Conservation (phyloP, 2,113 vertebrate species). For the Etheostoma cragini region DNA sequence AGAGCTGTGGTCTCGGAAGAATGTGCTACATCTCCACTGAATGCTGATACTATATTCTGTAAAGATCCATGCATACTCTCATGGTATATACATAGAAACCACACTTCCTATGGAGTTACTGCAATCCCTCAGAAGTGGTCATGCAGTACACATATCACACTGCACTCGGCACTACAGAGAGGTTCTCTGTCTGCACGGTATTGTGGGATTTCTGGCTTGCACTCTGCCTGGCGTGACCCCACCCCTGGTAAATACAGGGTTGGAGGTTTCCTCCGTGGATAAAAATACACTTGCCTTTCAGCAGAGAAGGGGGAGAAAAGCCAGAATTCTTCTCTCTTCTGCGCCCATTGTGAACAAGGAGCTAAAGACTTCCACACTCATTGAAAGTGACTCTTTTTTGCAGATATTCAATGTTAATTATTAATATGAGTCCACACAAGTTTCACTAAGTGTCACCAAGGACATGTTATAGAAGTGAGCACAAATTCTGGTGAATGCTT, state of each 20-base stretch:
- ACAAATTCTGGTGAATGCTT: neutral
- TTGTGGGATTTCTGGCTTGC: conserved; percentile 65
- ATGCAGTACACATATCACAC: conserved; percentile 58
- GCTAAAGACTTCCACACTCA: conserved; percentile 24
- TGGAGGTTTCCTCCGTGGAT: conserved; percentile 80
- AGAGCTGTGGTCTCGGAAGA: conserved; percentile 1
- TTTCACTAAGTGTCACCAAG: neutral
- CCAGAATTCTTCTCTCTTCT: conserved; percentile 45
- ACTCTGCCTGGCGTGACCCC: conserved; percentile 77
- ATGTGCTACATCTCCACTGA: conserved; percentile 23
- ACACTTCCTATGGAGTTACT: conserved; percentile 57
- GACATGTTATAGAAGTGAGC: neutral
- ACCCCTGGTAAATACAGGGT: conserved; percentile 83
- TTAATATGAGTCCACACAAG: neutral
- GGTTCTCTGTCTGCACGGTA: conserved; percentile 65
- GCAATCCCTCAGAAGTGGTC: conserved; percentile 66
- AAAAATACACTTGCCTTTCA: conserved; percentile 78
- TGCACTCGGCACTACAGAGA: conserved; percentile 52
- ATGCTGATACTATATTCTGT: conserved; percentile 15
- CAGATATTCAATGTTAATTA: neutral
- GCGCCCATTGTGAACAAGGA: conserved; percentile 46
- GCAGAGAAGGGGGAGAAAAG: conserved; percentile 54
- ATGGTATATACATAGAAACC: conserved; percentile 36
- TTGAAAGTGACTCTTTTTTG: neutral
- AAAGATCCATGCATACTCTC: conserved; percentile 19